Conservation (phyloP, 2,888 invertebrate species). For the Heteropelma amictum region DNA sequence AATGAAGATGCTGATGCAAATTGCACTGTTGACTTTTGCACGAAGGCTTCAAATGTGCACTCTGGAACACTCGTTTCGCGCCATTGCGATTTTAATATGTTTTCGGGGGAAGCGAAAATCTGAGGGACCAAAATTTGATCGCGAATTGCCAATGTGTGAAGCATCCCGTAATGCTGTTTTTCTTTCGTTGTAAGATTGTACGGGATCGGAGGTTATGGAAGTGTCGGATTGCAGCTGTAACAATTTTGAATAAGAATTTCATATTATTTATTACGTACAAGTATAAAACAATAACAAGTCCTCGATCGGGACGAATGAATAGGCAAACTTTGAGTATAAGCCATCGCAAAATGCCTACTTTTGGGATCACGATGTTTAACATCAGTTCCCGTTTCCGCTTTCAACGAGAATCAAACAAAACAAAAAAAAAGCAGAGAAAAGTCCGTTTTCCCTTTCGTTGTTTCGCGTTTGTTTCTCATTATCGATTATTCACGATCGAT, state of each 20-base stretch:
- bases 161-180: too few relatives aligned
- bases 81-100: too few relatives aligned
- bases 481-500: background rate
- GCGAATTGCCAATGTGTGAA: too few relatives aligned
- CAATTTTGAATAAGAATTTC: constrained; percentile 33
- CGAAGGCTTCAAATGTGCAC: too few relatives aligned
- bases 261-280: constrained; percentile 52
- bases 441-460: constrained; percentile 23
- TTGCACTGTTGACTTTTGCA: too few relatives aligned
- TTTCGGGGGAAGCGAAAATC: too few relatives aligned
- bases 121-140: too few relatives aligned
- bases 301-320: constrained; percentile 29
- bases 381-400: constrained; percentile 36
- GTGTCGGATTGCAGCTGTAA: constrained; percentile 34
- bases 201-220: constrained; percentile 26
- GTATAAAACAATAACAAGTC: constrained; percentile 56
- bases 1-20: too few relatives aligned
- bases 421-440: background rate
- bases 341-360: constrained; percentile 47
- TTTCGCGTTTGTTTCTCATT: constrained; percentile 15
- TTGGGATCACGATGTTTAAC: constrained; percentile 43
- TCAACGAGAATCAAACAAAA: constrained; percentile 36
- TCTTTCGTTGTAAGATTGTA: too few relatives aligned
- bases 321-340: constrained; percentile 38
- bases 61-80: too few relatives aligned